phyloP scores from a whole-genome alignment of 2,797 vertebrate genomes.

The Poeciliopsis gracilis region DNA sequence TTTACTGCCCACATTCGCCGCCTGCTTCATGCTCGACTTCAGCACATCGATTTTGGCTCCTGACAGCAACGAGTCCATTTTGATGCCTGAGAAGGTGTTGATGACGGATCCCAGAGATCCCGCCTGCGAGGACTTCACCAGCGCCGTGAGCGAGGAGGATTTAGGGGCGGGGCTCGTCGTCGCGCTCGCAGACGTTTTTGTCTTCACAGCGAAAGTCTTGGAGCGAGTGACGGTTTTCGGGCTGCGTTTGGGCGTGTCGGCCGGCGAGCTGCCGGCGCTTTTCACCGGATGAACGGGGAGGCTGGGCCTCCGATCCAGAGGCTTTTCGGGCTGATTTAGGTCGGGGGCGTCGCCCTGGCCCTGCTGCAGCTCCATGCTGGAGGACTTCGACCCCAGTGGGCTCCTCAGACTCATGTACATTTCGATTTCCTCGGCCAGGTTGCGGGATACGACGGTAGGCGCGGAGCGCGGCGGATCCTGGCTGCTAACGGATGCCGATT shows the following conservation, averaged over 20 bases:
- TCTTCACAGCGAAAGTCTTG: constrained; percentile 88
- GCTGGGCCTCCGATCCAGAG: constrained; percentile 88
- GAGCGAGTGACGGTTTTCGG: constrained; percentile 86
- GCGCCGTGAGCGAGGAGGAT: constrained; percentile 85
- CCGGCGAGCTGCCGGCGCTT: constrained; percentile 51
- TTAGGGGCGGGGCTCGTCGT: constrained; percentile 71
- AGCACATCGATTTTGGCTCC: constrained; percentile 96
- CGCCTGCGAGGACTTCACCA: constrained; percentile 89
- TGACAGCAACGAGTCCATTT: constrained; percentile 91
- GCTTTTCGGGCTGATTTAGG: constrained; percentile 50
- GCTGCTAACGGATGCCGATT: constrained; percentile 76
- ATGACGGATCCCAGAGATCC: constrained; percentile 92
- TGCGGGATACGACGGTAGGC: constrained; percentile 88
- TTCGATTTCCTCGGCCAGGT: constrained; percentile 97
- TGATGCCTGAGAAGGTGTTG: constrained; percentile 90
- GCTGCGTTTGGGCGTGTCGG: constrained; percentile 76
- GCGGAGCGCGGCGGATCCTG: constrained; percentile 81
- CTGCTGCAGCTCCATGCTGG: constrained; percentile 93
- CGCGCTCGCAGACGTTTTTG: constrained; percentile 72
- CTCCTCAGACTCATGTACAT: constrained; percentile 95
- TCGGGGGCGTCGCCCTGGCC: constrained; percentile 56
- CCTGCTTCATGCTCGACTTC: constrained; percentile 95
- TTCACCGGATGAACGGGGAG: constrained; percentile 83
- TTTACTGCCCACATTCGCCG: constrained; percentile 94
- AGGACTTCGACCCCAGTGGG: constrained; percentile 87